Conservation (phyloP, 2,888 invertebrate genomes). For the Zhuqinia jingwanae region DNA sequence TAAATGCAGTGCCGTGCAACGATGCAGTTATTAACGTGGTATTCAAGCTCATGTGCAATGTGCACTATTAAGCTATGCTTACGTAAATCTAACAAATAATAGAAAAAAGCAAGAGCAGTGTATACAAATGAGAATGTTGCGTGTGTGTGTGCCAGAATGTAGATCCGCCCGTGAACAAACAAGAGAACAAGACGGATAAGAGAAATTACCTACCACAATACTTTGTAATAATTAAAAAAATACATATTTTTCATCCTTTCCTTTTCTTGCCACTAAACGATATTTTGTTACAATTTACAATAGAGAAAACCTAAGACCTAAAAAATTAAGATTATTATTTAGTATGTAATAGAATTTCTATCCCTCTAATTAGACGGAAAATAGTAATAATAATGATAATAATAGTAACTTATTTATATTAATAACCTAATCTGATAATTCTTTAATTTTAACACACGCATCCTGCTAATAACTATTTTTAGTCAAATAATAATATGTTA, state of each 20-base stretch:
- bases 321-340: no score
- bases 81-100: neutral
- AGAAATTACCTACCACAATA: neutral
- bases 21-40: neutral
- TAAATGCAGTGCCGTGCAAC: neutral
- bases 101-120: neutral
- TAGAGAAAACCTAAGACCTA: no score
- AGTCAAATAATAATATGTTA: no score
- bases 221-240: constrained; percentile 26
- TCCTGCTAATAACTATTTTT: no score
- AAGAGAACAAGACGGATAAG: constrained; percentile 48
- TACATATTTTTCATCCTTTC: neutral
- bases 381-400: no score
- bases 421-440: no score
- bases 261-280: neutral
- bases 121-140: constrained; percentile 23
- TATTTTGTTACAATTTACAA: no score
- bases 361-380: no score
- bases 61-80: neutral
- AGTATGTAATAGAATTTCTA: no score
- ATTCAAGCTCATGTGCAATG: neutral
- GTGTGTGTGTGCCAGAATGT: constrained; percentile 23
- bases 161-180: constrained; percentile 43
- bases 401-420: no score
- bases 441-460: no score